phyloP scores from a whole-genome alignment of 2,113 vertebrate species.

The Aepyceros melampus region DNA sequence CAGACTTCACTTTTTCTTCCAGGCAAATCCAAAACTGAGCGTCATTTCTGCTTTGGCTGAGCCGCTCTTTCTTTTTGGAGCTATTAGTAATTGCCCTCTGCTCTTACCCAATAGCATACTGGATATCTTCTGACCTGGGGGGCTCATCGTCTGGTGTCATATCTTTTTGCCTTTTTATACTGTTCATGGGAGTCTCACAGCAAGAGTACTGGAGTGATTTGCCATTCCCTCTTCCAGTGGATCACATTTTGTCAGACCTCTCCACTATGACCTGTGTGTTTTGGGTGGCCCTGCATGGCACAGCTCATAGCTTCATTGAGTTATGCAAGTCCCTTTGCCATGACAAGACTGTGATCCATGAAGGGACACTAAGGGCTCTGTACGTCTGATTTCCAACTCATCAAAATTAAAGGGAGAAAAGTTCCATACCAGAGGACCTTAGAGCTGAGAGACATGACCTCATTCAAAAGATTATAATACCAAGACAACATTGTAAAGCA shows the following conservation, averaged over 20 bases:
- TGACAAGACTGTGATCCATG: neutral
- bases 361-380: neutral
- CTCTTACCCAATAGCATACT: neutral
- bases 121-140: neutral
- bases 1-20: neutral
- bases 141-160: neutral
- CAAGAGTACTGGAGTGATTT: neutral
- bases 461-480: neutral
- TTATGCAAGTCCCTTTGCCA: neutral
- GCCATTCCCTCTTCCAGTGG: neutral
- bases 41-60: neutral
- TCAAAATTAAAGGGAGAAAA: neutral
- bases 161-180: neutral
- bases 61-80: neutral
- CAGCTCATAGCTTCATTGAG: neutral
- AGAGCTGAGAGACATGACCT: neutral
- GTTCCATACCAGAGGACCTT: neutral
- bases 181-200: neutral
- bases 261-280: neutral
- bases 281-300: neutral
- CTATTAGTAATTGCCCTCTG: neutral
- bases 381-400: neutral
- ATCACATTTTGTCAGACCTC: neutral
- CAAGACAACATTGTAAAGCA: neutral
- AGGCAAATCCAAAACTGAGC: neutral